Conservation (phyloP, 2,797 vertebrate genomes). For the Macroramphosus scolopax region DNA sequence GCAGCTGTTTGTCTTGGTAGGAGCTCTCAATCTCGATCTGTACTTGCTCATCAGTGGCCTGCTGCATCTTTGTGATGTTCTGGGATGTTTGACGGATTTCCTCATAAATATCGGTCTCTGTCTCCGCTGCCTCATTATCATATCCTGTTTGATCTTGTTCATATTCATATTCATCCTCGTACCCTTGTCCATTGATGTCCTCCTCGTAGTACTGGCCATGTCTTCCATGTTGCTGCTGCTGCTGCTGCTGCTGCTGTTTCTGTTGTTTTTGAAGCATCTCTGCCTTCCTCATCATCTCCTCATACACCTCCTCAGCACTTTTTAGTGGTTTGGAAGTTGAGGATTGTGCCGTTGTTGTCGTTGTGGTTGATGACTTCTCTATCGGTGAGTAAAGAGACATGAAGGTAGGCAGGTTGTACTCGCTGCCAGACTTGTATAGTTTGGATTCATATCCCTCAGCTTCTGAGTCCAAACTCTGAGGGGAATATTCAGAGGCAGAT, state of each 20-base stretch:
- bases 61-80: constrained; percentile 82
- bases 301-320: constrained; percentile 97
- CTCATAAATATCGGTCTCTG: constrained; percentile 85
- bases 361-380: constrained; percentile 80
- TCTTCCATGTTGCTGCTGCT: constrained; percentile 53
- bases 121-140: constrained; percentile 75
- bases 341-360: constrained; percentile 73
- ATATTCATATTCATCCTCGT: constrained; percentile 82
- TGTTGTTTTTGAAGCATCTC: constrained; percentile 92
- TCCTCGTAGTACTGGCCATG: constrained; percentile 69
- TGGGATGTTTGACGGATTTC: constrained; percentile 90
- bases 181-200: constrained; percentile 84
- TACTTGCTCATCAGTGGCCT: constrained; percentile 77
- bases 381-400: constrained; percentile 98
- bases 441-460: constrained; percentile 92
- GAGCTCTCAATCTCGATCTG: constrained; percentile 78
- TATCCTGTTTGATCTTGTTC: constrained; percentile 78
- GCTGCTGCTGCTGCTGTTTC: constrained; percentile 78
- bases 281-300: constrained; percentile 99
- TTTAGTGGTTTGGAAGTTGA: constrained; percentile 89
- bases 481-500: constrained; percentile 97
- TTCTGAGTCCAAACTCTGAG: constrained; percentile 93
- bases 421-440: constrained; percentile 94
- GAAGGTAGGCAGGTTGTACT: constrained; percentile 97
- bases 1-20: constrained; percentile 85